phyloP scores from a whole-genome alignment of 1,140 invertebrate genomes.

The Apis dorsata region DNA sequence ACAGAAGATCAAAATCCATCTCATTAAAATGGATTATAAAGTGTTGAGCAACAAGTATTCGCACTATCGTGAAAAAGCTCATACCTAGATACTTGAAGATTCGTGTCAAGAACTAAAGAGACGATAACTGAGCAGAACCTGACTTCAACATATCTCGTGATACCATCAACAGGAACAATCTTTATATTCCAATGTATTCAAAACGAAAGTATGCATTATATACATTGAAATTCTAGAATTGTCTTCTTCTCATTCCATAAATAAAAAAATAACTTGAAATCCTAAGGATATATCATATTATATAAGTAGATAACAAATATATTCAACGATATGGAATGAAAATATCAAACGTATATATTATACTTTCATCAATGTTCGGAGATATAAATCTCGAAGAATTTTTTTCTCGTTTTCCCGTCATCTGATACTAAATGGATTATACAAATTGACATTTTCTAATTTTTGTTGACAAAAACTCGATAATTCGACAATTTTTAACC shows the following conservation, averaged over 20 bases:
- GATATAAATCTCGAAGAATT: neutral
- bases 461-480: constrained; percentile 48
- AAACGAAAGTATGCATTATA: neutral
- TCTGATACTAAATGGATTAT: constrained; percentile 42
- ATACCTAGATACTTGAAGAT: constrained; percentile 23
- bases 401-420: neutral
- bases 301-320: no score
- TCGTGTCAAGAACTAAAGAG: constrained; percentile 32
- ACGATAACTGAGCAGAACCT: constrained; percentile 10
- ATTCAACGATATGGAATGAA: neutral
- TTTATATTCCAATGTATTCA: neutral
- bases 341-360: neutral
- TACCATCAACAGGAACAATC: constrained; percentile 4
- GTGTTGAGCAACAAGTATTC: constrained; percentile 44
- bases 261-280: neutral
- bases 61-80: constrained; percentile 12
- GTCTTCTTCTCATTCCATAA: no score
- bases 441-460: constrained; percentile 28
- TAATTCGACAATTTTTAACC: constrained; percentile 37
- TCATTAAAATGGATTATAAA: neutral
- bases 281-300: no score
- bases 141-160: constrained; percentile 15
- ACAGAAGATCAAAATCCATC: neutral
- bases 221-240: neutral
- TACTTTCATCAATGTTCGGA: no score